Percentiles rank a stretch among this genome's conserved stretches.
These are phyloP conservation scores for Silurus asotus DNA, from an alignment of 2,113 vertebrate genomes.

Conservation along the genomic window DNA sequence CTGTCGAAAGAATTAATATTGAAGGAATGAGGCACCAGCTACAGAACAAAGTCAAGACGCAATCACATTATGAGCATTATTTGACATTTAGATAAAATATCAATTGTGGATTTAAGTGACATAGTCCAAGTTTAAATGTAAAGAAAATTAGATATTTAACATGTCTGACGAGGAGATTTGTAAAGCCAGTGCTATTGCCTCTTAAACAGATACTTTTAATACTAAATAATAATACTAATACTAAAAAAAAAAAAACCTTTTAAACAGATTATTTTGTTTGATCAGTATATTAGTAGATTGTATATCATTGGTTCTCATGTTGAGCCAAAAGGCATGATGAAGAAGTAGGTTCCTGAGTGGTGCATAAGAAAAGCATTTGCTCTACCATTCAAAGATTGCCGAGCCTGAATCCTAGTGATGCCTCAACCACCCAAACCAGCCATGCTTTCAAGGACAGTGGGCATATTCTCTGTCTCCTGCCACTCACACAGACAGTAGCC, in stretches of 20 bases:
- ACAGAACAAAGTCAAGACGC: constrained; percentile 31
- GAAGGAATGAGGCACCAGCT: constrained; percentile 33
- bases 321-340: neutral
- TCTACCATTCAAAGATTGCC: neutral
- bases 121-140: neutral
- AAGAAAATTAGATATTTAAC: neutral
- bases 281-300: neutral
- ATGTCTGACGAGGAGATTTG: neutral
- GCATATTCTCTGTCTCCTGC: neutral
- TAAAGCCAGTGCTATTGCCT: neutral
- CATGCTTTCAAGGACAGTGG: neutral
- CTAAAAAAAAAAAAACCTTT: neutral
- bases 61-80: constrained; percentile 17
- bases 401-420: neutral
- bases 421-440: neutral
- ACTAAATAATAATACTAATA: no score
- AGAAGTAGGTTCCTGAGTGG: neutral
- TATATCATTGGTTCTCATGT: neutral
- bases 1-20: constrained; percentile 57
- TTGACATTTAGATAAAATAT: neutral
- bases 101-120: neutral
- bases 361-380: neutral
- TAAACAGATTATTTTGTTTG: neutral
- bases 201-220: no score
- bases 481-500: neutral